phyloP scores from a whole-genome alignment of 2,113 vertebrate genomes.

The Brevimyrus niger region DNA sequence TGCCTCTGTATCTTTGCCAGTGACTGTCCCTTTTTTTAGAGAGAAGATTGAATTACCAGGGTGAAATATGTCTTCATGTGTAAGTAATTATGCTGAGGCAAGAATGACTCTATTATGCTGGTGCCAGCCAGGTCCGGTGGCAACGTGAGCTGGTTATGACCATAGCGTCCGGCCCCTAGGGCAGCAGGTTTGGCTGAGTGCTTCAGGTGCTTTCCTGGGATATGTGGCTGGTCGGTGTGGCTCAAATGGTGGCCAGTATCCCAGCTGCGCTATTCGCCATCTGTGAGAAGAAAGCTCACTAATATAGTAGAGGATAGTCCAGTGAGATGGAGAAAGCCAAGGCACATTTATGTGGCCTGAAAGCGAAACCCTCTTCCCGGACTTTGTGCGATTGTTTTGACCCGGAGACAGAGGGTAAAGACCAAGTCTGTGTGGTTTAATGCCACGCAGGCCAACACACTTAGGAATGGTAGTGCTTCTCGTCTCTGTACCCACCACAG shows the following conservation, averaged over 20 bases:
- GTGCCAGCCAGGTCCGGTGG: slow-evolving; percentile 22
- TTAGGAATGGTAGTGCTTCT: not conserved
- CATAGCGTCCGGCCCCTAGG: not conserved
- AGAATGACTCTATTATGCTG: slow-evolving; percentile 38
- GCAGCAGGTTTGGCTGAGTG: not conserved
- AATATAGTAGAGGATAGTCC: not conserved
- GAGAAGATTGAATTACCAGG: slow-evolving; percentile 34
- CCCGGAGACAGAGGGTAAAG: not conserved
- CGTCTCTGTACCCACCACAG: not conserved
- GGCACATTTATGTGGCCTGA: not conserved
- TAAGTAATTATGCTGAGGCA: slow-evolving; percentile 33
- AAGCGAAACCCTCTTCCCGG: not conserved
- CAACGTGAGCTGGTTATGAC: slow-evolving; percentile 4
- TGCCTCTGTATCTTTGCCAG: slow-evolving; percentile 25
- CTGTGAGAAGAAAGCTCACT: not conserved
- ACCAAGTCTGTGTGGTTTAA: not conserved
- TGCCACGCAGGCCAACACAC: not conserved
- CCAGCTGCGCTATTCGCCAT: not conserved
- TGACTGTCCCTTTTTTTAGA: slow-evolving; percentile 1
- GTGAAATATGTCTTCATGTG: slow-evolving; percentile 36
- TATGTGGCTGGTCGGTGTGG: not conserved
- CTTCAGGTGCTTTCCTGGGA: not conserved
- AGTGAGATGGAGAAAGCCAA: not conserved
- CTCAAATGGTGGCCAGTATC: not conserved
- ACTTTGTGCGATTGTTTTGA: not conserved